A percentile compares a stretch with the other conserved stretches of the same genome.
Evolutionary conservation across 2,888 invertebrate species (phyloP).

Genomic region (Agrenia bidenticulata): DNA sequence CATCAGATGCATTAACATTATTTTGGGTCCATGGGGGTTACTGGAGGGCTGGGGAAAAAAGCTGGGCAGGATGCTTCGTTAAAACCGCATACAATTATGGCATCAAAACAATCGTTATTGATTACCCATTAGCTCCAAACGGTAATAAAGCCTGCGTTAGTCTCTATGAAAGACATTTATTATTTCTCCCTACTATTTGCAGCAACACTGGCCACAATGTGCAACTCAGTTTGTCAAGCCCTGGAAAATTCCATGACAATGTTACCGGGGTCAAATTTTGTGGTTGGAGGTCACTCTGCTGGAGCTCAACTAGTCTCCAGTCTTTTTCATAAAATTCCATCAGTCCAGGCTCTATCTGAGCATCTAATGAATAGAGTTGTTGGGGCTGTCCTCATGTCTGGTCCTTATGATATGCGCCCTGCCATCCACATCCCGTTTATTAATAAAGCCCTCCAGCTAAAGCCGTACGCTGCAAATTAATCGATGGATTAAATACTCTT

Average conservation of each 20-base stretch:
- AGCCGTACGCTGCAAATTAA: neutral
- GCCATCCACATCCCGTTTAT: neutral
- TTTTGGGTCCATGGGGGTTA: conserved; percentile 24
- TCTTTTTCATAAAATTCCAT: conserved; percentile 8
- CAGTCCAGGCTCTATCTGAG: neutral
- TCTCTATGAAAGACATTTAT: too few relatives aligned
- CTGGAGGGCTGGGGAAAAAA: conserved; percentile 13
- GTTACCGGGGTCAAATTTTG: conserved; percentile 8
- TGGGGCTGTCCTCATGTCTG: conserved; percentile 2
- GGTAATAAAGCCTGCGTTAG: conserved; percentile 8
- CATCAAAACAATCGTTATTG: conserved; percentile 17
- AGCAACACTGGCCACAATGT: neutral
- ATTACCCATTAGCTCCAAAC: conserved; percentile 25
- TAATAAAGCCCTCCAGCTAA: conserved; percentile 9
- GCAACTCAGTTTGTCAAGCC: neutral
- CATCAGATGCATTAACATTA: conserved; percentile 6
- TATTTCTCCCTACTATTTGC: too few relatives aligned
- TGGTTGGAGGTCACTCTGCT: conserved; percentile 12
- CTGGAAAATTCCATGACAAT: conserved; percentile 1
- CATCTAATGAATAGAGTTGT: neutral
- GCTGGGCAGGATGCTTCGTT: conserved; percentile 17
- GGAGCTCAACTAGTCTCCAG: conserved; percentile 2
- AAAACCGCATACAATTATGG: conserved; percentile 8
- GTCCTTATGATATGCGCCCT: conserved; percentile 12
- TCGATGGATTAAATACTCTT: neutral